These are phyloP conservation scores for Eudyptes chrysolophus DNA, from an alignment of 2,113 vertebrate genomes.

Conservation along the genomic window DNA sequence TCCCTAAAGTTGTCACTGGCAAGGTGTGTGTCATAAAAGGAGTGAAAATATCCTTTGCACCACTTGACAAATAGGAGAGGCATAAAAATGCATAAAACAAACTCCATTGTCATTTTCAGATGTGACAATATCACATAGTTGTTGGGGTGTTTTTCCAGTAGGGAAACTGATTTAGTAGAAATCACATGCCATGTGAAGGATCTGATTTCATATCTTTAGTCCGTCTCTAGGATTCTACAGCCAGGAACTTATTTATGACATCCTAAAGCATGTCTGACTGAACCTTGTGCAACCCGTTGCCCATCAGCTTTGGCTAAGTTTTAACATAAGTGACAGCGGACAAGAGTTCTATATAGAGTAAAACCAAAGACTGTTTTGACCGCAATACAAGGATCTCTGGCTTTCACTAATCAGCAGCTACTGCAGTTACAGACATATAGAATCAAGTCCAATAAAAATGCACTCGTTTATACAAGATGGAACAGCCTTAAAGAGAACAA, in stretches of 20 bases:
- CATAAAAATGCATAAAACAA: background rate
- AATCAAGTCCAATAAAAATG: background rate
- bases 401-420: background rate
- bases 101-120: background rate
- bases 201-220: background rate
- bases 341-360: background rate
- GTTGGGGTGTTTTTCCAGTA: background rate
- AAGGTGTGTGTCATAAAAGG: background rate
- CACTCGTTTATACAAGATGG: background rate
- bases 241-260: background rate
- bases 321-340: background rate
- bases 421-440: background rate
- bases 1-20: background rate
- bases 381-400: background rate
- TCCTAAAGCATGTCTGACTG: background rate
- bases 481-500: background rate
- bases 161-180: background rate
- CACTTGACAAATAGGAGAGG: background rate
- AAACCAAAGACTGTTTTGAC: background rate
- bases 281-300: fast-evolving
- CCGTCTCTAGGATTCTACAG: background rate
- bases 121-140: background rate
- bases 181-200: background rate
- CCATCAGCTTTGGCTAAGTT: background rate
- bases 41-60: background rate